phyloP scores from a whole-genome alignment of 2,888 invertebrate genomes.

The Phragmatobia fuliginosa region DNA sequence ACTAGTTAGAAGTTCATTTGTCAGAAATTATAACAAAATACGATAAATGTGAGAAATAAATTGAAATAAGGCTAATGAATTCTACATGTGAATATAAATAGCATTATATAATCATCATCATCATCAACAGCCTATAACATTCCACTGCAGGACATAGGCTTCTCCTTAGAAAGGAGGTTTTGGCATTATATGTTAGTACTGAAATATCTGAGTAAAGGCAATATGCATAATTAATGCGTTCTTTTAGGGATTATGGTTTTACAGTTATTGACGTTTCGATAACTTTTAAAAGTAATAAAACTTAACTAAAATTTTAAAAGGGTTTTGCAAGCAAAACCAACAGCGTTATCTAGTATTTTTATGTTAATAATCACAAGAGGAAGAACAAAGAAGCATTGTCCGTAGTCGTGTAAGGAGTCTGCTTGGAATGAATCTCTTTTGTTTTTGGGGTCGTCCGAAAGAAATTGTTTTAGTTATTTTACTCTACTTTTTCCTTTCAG shows the following conservation, averaged over 20 bases:
- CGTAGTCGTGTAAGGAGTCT: constrained; percentile 66
- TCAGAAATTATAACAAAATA: not conserved
- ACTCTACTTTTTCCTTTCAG: constrained; percentile 47
- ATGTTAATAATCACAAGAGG: constrained; percentile 66
- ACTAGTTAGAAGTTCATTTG: not conserved
- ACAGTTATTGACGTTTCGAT: constrained; percentile 11
- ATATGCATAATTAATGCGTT: not conserved
- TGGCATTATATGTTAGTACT: not conserved
- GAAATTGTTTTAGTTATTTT: constrained; percentile 45
- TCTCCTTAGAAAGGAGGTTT: too few species aligned
- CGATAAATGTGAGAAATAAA: not conserved
- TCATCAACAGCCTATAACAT: too few species aligned
- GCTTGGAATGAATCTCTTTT: constrained; percentile 66
- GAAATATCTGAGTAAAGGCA: not conserved
- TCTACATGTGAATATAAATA: too few species aligned
- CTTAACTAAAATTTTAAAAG: constrained; percentile 5
- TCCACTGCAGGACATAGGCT: too few species aligned
- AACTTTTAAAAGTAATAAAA: not conserved
- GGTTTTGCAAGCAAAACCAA: constrained; percentile 30
- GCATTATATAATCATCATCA: too few species aligned
- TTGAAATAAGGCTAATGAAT: too few species aligned
- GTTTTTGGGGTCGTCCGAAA: constrained; percentile 64
- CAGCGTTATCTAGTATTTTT: constrained; percentile 49
- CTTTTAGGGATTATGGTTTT: too few species aligned
- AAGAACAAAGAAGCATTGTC: constrained; percentile 71